A percentile compares a stretch with the other conserved stretches of the same genome.
Conservation (phyloP, 1,140 invertebrate genomes). For the Musca domestica region DNA sequence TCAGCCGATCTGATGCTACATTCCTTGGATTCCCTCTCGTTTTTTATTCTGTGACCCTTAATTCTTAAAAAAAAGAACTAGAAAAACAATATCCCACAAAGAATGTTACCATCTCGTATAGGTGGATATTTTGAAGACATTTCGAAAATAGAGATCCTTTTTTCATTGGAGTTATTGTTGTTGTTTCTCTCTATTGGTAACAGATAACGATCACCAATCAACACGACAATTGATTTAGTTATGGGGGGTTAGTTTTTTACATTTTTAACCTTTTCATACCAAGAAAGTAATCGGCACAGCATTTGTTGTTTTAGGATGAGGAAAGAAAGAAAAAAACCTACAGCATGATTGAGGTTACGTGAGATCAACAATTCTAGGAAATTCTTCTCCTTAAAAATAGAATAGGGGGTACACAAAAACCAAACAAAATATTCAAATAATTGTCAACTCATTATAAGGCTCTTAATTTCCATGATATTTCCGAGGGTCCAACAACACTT, state of each 20-base stretch:
- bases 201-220: constrained; percentile 13
- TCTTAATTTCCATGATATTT: no score
- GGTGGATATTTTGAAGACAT: no score
- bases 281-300: not conserved
- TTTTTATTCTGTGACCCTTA: not conserved
- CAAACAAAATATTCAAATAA: constrained; percentile 3
- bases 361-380: not conserved
- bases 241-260: no score
- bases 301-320: constrained; percentile 9
- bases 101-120: no score
- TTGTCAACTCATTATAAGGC: not conserved
- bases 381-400: not conserved
- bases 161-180: no score
- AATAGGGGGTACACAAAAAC: no score
- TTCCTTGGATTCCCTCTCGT: not conserved
- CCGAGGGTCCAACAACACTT: no score
- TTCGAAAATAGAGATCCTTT: no score
- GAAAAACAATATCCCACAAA: not conserved
- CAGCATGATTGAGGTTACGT: not conserved
- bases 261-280: not conserved
- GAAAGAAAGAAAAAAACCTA: not conserved
- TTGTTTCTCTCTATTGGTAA: no score
- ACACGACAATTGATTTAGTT: constrained; percentile 16
- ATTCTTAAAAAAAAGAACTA: constrained; percentile 1
- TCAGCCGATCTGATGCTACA: not conserved